Percentiles rank a stretch among this genome's conserved stretches.
These are phyloP conservation scores for Hemiscyllium ocellatum DNA, from an alignment of 2,113 vertebrate genomes.

Conservation along the genomic window DNA sequence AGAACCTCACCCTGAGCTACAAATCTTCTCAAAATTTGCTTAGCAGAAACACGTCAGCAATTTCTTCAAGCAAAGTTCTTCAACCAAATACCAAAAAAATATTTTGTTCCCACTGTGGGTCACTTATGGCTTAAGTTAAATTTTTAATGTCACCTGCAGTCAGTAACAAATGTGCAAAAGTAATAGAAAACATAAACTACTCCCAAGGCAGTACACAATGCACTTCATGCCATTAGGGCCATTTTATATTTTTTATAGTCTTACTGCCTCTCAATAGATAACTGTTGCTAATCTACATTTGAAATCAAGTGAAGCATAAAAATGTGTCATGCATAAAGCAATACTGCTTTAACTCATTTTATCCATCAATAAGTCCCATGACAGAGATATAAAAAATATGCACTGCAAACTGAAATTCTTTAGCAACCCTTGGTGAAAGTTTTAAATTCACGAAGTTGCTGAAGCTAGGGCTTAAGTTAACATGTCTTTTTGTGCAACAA, in stretches of 20 bases:
- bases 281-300: slow-evolving; percentile 75
- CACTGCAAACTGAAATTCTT: background rate
- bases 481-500: background rate
- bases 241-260: slow-evolving; percentile 71
- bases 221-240: slow-evolving; percentile 65
- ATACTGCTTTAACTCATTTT: slow-evolving; percentile 51
- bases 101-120: slow-evolving; percentile 57
- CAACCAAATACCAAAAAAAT: slow-evolving; percentile 48
- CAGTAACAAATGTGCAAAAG: slow-evolving; percentile 67
- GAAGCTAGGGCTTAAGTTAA: background rate
- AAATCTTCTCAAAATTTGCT: too few species aligned
- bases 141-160: slow-evolving; percentile 78
- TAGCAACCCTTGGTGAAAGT: background rate
- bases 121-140: slow-evolving; percentile 73
- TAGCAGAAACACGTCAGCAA: background rate
- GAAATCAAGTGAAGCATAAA: slow-evolving; percentile 74
- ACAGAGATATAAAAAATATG: background rate
- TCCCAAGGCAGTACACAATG: slow-evolving; percentile 65
- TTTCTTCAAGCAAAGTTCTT: slow-evolving; percentile 47
- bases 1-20: too few species aligned
- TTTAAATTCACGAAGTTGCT: background rate
- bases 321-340: slow-evolving; percentile 58
- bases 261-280: slow-evolving; percentile 79
- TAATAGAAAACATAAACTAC: slow-evolving; percentile 67
- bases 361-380: slow-evolving; percentile 15